Conservation (phyloP, 2,113 vertebrate genomes). For the Lanius collurio region DNA sequence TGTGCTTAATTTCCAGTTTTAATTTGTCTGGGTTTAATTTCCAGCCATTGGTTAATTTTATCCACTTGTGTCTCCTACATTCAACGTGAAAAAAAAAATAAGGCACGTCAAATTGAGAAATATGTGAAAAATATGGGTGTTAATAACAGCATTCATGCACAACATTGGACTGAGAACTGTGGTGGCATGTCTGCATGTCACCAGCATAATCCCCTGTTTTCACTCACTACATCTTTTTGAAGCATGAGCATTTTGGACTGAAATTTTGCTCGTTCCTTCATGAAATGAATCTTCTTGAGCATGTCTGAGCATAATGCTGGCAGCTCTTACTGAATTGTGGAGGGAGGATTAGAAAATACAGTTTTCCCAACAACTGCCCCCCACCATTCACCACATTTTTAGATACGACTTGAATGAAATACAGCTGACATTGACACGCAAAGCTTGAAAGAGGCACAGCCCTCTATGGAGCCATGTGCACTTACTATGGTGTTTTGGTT, state of each 20-base stretch:
- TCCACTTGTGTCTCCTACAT: neutral
- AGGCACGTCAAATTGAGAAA: conserved; percentile 12
- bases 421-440: neutral
- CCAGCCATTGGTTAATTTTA: conserved; percentile 1
- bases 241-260: neutral
- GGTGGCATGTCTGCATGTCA: conserved; percentile 13
- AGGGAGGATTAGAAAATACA: neutral
- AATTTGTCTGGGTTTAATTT: conserved; percentile 25
- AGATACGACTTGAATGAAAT: neutral
- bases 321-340: neutral
- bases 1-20: conserved; percentile 10
- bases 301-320: conserved; percentile 1
- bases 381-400: neutral
- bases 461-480: neutral
- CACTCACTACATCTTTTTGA: conserved; percentile 4
- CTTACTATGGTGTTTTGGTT: neutral
- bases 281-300: neutral
- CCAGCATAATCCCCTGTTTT: conserved; percentile 4
- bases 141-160: neutral
- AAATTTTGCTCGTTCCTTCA: neutral
- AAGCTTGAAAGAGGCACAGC: neutral
- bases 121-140: conserved; percentile 2
- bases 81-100: neutral
- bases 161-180: neutral
- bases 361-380: neutral